Evolutionary conservation across 2,888 invertebrate species (phyloP), one percentile per base, ranked within the genome.

Genomic region (Morpho helenor): DNA sequence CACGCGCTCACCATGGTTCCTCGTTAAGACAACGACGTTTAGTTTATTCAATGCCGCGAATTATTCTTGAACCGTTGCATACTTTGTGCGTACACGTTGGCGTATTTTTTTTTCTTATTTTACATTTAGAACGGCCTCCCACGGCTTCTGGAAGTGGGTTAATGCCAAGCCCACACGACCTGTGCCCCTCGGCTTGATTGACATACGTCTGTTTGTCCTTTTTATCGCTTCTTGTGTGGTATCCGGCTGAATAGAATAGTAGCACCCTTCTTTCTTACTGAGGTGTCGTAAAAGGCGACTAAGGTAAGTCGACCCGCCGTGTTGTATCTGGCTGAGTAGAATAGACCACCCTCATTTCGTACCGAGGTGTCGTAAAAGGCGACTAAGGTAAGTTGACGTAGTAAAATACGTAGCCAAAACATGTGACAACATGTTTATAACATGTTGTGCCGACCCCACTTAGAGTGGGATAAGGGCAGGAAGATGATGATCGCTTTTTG

Each of bases 81-180:
- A 77, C 71, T 74, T 73, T 68, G 66, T 64, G 58, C 61, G 61
- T 76, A 76, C 77, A 78, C 70, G 76, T 71, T 75, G 69, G 76
- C 73, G 74, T 73, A 72, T 78, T 82, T 79, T 80, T n/a, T 80
- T 79, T 72, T 71, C 68, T 76, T 72, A 77, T 78, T 65, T 75
- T 80, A 82, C 80, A 81, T 83, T 85, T 84, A 82, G 84, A 84
- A 78, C 79, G 81, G 76, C 88, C 85, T 84, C 89, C 88, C 86
- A 87, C 89, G 79, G 80, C 75, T 70, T 77, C 67, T 57, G 56
- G 75, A 86, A 81, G 87, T 89, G 77, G 88, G 89, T 88, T 87
- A 89, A 87, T 87, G 89, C 82, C 86, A 86, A 82, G 72, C 85
- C 85, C 81, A 85, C 85, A 77, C 81, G 76, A 82, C 83, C 82